Evolutionary conservation across 2,888 invertebrate genomes (phyloP).

Genomic region (Agrotis ipsilon): DNA sequence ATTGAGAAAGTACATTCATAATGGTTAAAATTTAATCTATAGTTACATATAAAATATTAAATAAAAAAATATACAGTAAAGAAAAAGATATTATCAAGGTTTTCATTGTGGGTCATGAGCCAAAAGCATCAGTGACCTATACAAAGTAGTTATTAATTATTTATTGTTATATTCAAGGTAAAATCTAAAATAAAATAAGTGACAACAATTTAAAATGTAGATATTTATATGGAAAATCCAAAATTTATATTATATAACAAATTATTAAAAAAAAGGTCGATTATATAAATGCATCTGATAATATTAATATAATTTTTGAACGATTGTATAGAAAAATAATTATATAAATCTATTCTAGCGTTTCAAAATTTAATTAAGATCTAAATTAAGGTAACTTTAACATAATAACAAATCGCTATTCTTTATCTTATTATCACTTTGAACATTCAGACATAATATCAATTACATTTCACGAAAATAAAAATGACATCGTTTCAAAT

Average conservation of each 20-base stretch:
- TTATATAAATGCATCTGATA: neutral
- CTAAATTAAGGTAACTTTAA: slow-evolving; percentile 29
- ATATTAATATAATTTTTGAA: neutral
- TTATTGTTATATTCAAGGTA: neutral
- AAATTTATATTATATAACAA: too few species aligned
- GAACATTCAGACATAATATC: neutral
- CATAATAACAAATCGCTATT: neutral
- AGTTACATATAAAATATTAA: too few species aligned
- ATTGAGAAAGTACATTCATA: neutral
- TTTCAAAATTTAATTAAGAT: slow-evolving; percentile 1
- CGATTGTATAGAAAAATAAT: slow-evolving; percentile 1
- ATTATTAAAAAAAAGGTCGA: neutral
- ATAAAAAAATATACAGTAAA: too few species aligned
- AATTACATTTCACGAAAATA: neutral
- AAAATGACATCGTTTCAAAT: neutral
- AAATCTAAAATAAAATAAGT: too few species aligned
- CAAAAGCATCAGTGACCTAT: slow-evolving; percentile 16
- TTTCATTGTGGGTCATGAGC: slow-evolving; percentile 12
- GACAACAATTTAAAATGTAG: too few species aligned
- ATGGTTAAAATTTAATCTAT: neutral
- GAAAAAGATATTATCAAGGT: slow-evolving; percentile 12
- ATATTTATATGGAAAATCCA: too few species aligned
- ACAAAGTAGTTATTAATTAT: neutral
- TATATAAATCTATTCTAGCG: slow-evolving; percentile 11
- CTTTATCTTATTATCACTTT: slow-evolving; percentile 33